phyloP scores from a whole-genome alignment of 2,113 vertebrate species.

The Percina caprodes region DNA sequence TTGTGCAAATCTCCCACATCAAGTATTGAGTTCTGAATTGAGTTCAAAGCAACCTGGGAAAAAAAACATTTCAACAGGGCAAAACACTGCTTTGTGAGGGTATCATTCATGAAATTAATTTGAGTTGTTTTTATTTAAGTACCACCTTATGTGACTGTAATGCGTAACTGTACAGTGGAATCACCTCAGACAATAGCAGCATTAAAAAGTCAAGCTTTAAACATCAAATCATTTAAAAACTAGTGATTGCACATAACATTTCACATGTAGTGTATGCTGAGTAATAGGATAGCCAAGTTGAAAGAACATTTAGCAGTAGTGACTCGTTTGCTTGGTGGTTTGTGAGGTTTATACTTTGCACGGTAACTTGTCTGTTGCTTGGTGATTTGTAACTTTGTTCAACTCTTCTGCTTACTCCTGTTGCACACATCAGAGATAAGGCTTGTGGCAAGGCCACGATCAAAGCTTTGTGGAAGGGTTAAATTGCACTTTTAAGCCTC shows the following conservation, averaged over 20 bases:
- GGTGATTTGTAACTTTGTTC: constrained; percentile 63
- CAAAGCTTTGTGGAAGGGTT: constrained; percentile 79
- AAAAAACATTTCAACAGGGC: constrained; percentile 60
- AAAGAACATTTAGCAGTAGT: constrained; percentile 63
- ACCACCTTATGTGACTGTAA: constrained; percentile 51
- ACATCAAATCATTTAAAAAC: constrained; percentile 65
- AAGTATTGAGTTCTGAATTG: constrained; percentile 56
- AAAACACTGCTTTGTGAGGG: constrained; percentile 63
- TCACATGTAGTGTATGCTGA: constrained; percentile 61
- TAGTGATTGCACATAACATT: constrained; percentile 73
- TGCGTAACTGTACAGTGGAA: constrained; percentile 61
- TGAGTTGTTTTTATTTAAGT: constrained; percentile 35
- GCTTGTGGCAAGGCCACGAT: constrained; percentile 81
- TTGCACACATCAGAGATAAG: constrained; percentile 76
- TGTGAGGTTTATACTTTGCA: constrained; percentile 48
- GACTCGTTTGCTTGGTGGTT: constrained; percentile 55
- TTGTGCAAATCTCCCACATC: constrained; percentile 78
- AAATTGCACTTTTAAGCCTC: constrained; percentile 85
- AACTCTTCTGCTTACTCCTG: constrained; percentile 69
- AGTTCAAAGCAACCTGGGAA: constrained; percentile 48
- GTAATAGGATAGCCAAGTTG: constrained; percentile 50
- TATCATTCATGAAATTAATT: constrained; percentile 38
- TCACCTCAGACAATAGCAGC: constrained; percentile 74
- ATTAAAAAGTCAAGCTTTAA: constrained; percentile 51
- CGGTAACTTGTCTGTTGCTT: constrained; percentile 40